A percentile compares a stretch with the other conserved stretches of the same genome.
Conservation (phyloP, 2,888 invertebrate species). For the Sialis lutaria region DNA sequence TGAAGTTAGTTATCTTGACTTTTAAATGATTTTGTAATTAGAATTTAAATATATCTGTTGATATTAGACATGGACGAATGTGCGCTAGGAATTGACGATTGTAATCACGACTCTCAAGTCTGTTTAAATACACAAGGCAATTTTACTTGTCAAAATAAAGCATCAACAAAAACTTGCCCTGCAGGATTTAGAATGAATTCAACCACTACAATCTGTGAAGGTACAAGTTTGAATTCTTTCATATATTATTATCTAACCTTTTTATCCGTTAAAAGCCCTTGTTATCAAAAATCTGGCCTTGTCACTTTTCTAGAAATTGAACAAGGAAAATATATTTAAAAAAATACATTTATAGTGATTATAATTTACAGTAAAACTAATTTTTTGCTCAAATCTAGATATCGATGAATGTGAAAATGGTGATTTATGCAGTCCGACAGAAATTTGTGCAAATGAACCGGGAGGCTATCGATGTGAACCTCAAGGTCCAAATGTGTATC, state of each 20-base stretch:
- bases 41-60: too few species aligned
- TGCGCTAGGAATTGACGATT: conserved; percentile 40
- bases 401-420: conserved; percentile 57
- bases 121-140: conserved; percentile 56
- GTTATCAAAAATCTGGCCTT: neutral
- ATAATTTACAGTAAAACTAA: too few species aligned
- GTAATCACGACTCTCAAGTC: conserved; percentile 43
- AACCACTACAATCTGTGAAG: conserved; percentile 36
- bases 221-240: conserved; percentile 18
- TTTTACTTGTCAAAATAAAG: conserved; percentile 50
- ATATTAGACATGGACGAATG: conserved; percentile 57
- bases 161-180: conserved; percentile 37
- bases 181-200: conserved; percentile 44
- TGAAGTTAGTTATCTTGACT: too few species aligned
- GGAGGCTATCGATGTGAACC: conserved; percentile 47
- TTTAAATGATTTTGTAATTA: too few species aligned
- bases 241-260: conserved; percentile 1
- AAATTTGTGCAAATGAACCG: conserved; percentile 47
- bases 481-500: conserved; percentile 20
- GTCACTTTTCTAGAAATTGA: too few species aligned
- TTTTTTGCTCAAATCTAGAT: conserved; percentile 29
- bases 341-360: too few species aligned
- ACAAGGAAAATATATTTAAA: too few species aligned
- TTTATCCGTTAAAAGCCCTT: conserved; percentile 1
- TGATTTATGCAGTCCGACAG: conserved; percentile 36